Evolutionary conservation across 1,140 invertebrate genomes (phyloP), one percentile per base, ranked within the genome.

Genomic region (Chionoecetes opilio): DNA sequence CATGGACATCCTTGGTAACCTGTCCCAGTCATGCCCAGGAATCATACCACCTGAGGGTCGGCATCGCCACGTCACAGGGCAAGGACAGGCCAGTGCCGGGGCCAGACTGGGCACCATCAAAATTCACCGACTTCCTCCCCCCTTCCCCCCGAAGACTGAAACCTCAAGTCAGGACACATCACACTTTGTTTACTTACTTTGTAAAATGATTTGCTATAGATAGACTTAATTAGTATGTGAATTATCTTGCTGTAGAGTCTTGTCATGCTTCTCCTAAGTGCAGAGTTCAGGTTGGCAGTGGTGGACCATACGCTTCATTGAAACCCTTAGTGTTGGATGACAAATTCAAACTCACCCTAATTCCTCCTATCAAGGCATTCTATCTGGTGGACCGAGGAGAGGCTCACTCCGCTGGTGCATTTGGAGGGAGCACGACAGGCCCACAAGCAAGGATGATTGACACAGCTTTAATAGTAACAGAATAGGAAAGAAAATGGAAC

Each of bases 151-250:
- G 89, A 95, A 95, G 94, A 95, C 94, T 92, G 90, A 95, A 91
- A 95, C 94, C 94, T 91, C 94, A 95, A 95, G 94, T 95, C 94
- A 95, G 94, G 94, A 95, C 94, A 95, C 94, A 95, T 95, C 94
- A 95, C 94, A 95, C 94, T 92, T 92, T 92, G 89, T 95, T 95
- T 95, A 92, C 87, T 94, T 94, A 94, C 94, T 95, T 95, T 95
- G 94, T 95, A 95, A 95, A 91, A 95, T 95, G 89, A 95, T 95
- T 95, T 95, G 94, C 94, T 95, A 95, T 95, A 95, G 89, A 95
- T 91, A 95, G 94, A 95, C 94, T 95, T 95, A 92, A 92, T 88
- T 91, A 95, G 90, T 95, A 95, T 91, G 94, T 95, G 94, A 95
- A 95, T 95, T 91, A 95, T 95, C 94, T 95, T 95, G 94, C 94